A percentile compares a stretch with the other conserved stretches of the same genome.
phyloP scores from a whole-genome alignment of 2,888 invertebrate genomes.

The Sinodicranocentrus sp. region DNA sequence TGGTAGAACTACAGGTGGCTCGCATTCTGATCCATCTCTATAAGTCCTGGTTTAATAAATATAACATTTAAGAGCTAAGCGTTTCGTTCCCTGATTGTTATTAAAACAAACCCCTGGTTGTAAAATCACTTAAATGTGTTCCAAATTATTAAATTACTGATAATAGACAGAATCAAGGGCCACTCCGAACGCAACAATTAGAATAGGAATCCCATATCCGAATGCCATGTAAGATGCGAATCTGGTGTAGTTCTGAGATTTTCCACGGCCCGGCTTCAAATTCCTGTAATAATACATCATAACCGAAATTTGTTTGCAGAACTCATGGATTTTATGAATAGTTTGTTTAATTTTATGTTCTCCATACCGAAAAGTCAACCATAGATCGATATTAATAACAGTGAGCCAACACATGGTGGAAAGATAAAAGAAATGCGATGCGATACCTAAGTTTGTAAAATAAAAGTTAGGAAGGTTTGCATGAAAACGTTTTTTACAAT shows the following conservation, averaged over 20 bases:
- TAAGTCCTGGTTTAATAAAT: too few species aligned
- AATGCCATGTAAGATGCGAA: slow-evolving; percentile 3
- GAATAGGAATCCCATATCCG: slow-evolving; percentile 35
- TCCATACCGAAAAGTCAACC: slow-evolving; percentile 54
- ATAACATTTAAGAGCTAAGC: too few species aligned
- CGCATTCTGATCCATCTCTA: slow-evolving; percentile 51
- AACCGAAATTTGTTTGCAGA: too few species aligned
- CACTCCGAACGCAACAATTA: slow-evolving; percentile 46
- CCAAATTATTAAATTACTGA: slow-evolving; percentile 20
- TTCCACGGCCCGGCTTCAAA: slow-evolving; percentile 31
- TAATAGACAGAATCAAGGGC: slow-evolving; percentile 19
- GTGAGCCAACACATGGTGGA: slow-evolving; percentile 63
- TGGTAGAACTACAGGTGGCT: slow-evolving; percentile 27
- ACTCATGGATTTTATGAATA: not conserved
- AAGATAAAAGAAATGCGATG: slow-evolving; percentile 63
- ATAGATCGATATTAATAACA: slow-evolving; percentile 61
- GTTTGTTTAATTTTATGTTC: not conserved
- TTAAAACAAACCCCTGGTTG: too few species aligned
- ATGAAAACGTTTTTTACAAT: not conserved
- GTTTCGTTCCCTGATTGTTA: too few species aligned
- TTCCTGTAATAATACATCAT: slow-evolving; percentile 42
- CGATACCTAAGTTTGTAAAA: too few species aligned
- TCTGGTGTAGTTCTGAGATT: slow-evolving; percentile 8
- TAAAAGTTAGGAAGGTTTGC: not conserved
- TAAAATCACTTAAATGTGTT: too few species aligned